Percentiles rank a stretch among this genome's conserved stretches.
These are phyloP conservation scores for Chelonia mydas DNA, from an alignment of 2,797 vertebrate genomes.

Conservation along the genomic window DNA sequence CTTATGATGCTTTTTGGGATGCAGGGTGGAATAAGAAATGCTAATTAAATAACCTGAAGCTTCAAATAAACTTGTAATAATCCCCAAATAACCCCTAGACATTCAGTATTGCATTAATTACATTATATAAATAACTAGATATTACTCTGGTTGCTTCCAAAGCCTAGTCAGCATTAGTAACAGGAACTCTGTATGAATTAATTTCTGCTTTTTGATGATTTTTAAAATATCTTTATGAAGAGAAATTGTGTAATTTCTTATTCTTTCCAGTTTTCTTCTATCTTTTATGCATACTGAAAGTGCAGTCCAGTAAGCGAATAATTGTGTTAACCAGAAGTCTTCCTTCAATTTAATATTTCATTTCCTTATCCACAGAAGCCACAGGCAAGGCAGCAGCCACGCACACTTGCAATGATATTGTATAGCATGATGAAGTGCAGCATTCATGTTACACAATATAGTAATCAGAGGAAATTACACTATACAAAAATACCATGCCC, in stretches of 20 bases:
- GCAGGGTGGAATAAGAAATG: neutral
- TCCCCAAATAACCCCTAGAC: neutral
- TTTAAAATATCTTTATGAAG: slow-evolving; percentile 25
- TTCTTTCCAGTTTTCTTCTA: slow-evolving; percentile 4
- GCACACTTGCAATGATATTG: neutral
- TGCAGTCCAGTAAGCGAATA: neutral
- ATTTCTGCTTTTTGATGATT: slow-evolving; percentile 5
- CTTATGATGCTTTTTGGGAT: neutral
- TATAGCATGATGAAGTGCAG: neutral
- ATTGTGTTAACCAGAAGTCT: slow-evolving; percentile 38
- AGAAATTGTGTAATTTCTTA: neutral
- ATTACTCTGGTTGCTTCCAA: neutral
- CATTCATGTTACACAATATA: slow-evolving; percentile 57
- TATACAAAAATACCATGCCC: slow-evolving; percentile 36
- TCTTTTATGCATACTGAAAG: neutral
- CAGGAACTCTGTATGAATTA: neutral
- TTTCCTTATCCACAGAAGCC: slow-evolving; percentile 32
- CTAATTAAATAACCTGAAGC: neutral
- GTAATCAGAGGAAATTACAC: slow-evolving; percentile 65
- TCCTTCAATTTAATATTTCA: slow-evolving; percentile 50
- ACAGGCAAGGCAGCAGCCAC: slow-evolving; percentile 22
- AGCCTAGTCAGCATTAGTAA: neutral
- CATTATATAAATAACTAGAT: neutral
- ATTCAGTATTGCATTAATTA: neutral
- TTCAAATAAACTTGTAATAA: neutral